Percentiles rank a stretch among this genome's conserved stretches.
phyloP scores from a whole-genome alignment of 1,140 invertebrate genomes.

The Camponotus pennsylvanicus region DNA sequence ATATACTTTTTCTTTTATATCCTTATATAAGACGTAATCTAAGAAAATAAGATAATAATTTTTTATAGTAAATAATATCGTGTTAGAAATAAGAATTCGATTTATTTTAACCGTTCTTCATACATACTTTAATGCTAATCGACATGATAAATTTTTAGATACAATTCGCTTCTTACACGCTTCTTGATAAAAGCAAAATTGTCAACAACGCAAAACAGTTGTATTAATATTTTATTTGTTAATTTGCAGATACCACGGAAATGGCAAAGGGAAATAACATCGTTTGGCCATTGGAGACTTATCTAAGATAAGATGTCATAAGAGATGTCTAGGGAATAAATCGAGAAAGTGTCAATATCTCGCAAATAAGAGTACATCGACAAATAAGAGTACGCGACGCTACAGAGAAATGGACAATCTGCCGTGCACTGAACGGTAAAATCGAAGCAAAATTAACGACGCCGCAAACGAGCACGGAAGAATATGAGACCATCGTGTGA shows the following conservation, averaged over 20 bases:
- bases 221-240: neutral
- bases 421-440: constrained; percentile 59
- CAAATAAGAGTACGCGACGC: constrained; percentile 5
- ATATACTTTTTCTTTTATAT: neutral
- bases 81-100: too few relatives aligned
- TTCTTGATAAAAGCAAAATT: neutral
- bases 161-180: neutral
- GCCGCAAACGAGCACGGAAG: constrained; percentile 54
- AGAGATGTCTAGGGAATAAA: constrained; percentile 57
- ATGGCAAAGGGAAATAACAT: neutral
- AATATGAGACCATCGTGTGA: constrained; percentile 34
- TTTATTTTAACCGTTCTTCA: too few relatives aligned
- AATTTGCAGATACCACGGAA: constrained; percentile 38
- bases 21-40: neutral
- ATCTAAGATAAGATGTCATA: constrained; percentile 18
- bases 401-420: constrained; percentile 40
- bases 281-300: constrained; percentile 37
- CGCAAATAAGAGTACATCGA: constrained; percentile 37
- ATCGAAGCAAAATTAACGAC: constrained; percentile 68
- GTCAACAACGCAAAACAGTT: neutral
- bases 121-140: neutral
- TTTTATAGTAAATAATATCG: neutral
- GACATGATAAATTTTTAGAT: neutral
- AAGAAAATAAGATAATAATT: neutral
- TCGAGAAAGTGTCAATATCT: constrained; percentile 62